Conservation (phyloP, 2,113 vertebrate genomes). For the Bolborhynchus lineola region DNA sequence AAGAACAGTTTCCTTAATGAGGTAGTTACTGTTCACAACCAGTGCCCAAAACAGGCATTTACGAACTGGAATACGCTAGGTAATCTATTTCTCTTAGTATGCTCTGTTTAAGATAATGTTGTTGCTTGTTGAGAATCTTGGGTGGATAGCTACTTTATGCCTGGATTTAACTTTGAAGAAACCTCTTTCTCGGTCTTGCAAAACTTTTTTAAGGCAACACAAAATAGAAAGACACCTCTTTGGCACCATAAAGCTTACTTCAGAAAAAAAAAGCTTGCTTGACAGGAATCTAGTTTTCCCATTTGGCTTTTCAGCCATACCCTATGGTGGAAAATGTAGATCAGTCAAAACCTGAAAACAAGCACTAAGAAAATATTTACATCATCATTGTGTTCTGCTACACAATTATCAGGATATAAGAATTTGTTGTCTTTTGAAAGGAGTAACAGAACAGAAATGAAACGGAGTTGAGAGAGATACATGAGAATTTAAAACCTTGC, state of each 20-base stretch:
- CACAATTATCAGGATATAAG: neutral
- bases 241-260: neutral
- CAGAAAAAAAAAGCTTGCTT: neutral
- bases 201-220: neutral
- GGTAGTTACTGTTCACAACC: slow-evolving; percentile 6
- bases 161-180: slow-evolving; percentile 1
- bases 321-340: neutral
- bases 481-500: slow-evolving; percentile 39
- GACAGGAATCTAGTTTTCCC: neutral
- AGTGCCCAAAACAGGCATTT: slow-evolving; percentile 3
- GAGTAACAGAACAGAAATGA: slow-evolving; percentile 18
- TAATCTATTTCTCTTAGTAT: slow-evolving; percentile 7
- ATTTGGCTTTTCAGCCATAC: neutral
- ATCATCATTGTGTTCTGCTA: neutral
- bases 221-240: neutral
- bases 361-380: neutral
- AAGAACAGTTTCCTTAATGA: slow-evolving; percentile 26
- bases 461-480: neutral
- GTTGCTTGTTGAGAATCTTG: neutral
- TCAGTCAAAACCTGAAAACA: neutral
- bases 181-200: neutral
- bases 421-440: slow-evolving; percentile 7
- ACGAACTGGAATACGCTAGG: neutral
- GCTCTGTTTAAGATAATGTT: neutral
- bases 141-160: neutral